Conservation (phyloP, 2,797 vertebrate species). For the Craterocephalus amniculus region DNA sequence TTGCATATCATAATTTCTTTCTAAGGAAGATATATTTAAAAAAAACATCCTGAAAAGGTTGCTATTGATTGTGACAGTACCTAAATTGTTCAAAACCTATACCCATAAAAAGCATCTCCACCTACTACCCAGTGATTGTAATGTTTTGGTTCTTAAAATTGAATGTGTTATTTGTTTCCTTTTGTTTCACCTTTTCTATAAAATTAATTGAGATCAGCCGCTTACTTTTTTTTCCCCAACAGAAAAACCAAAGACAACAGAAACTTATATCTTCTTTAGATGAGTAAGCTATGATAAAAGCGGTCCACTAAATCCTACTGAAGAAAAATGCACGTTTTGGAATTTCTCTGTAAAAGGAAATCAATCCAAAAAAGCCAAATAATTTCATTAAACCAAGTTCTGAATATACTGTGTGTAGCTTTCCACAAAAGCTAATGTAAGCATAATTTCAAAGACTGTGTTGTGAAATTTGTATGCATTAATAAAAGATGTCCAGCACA, state of each 20-base stretch:
- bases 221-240: background rate
- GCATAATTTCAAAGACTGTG: slow-evolving; percentile 18
- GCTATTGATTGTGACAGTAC: no score
- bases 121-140: background rate
- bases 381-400: background rate
- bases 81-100: background rate
- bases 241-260: background rate
- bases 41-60: no score
- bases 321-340: background rate
- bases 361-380: slow-evolving; percentile 5
- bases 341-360: background rate
- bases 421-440: background rate
- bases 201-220: background rate
- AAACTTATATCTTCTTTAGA: background rate
- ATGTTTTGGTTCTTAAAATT: background rate
- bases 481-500: slow-evolving; percentile 17
- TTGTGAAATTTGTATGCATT: slow-evolving; percentile 27
- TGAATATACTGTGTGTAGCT: background rate
- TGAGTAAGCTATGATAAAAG: background rate
- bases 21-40: no score
- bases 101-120: background rate
- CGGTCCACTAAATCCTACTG: background rate
- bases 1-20: background rate
- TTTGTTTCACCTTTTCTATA: background rate
- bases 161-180: background rate